These are phyloP conservation scores for Tridacna crocea DNA, from an alignment of 2,888 invertebrate genomes.

Conservation along the genomic window DNA sequence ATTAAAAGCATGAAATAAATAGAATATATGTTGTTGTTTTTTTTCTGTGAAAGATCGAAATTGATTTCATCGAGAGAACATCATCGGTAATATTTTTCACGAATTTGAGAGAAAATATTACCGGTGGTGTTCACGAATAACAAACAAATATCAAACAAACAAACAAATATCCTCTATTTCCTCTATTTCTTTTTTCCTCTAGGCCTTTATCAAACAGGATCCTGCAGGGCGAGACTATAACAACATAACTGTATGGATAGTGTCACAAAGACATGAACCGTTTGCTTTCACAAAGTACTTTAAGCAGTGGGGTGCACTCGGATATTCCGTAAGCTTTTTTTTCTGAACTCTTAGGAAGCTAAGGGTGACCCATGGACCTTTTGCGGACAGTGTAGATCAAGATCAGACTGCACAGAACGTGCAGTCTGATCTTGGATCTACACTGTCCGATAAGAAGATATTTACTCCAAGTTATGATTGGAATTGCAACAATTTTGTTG, in stretches of 20 bases:
- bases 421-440: too few relatives aligned
- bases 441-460: neutral
- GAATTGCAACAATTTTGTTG: neutral
- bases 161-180: too few relatives aligned
- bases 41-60: too few relatives aligned
- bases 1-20: too few relatives aligned
- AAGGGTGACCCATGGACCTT: neutral
- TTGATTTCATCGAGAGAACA: too few relatives aligned
- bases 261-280: slow-evolving; percentile 71
- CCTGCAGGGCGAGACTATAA: slow-evolving; percentile 65
- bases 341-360: neutral
- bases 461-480: neutral
- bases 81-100: too few relatives aligned
- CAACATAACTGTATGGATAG: slow-evolving; percentile 64
- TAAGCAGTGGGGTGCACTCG: slow-evolving; percentile 63
- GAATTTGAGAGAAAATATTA: neutral
- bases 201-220: slow-evolving; percentile 69
- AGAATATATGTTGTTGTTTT: too few relatives aligned
- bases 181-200: neutral
- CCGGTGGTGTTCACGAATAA: too few relatives aligned
- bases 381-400: too few relatives aligned
- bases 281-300: slow-evolving; percentile 70
- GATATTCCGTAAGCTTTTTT: slow-evolving; percentile 67
- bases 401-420: too few relatives aligned
- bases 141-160: too few relatives aligned